A percentile compares a stretch with the other conserved stretches of the same genome.
Conservation (phyloP, 2,113 vertebrate genomes). For the Neogobius melanostomus region DNA sequence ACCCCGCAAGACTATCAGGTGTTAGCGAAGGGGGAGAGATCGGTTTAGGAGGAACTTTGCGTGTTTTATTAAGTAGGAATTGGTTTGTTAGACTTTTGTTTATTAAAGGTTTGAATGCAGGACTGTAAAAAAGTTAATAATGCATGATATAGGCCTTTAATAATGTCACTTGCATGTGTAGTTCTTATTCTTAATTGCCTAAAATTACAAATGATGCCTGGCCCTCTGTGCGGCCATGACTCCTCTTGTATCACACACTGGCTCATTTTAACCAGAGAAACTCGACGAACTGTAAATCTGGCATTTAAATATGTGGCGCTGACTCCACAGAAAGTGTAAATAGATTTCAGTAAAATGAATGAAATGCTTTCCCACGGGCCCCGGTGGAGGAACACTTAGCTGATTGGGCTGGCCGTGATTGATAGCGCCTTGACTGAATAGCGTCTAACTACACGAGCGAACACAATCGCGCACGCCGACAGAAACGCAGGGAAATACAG, state of each 20-base stretch:
- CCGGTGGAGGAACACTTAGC: constrained; percentile 48
- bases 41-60: background rate
- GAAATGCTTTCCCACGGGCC: constrained; percentile 36
- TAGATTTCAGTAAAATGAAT: constrained; percentile 37
- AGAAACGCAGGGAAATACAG: constrained; percentile 31
- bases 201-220: background rate
- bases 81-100: too few species aligned
- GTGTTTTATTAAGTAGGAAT: background rate
- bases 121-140: too few species aligned
- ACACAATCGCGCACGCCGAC: constrained; percentile 15
- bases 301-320: constrained; percentile 38
- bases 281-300: constrained; percentile 29
- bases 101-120: too few species aligned
- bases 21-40: background rate
- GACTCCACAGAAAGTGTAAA: constrained; percentile 32
- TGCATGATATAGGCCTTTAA: background rate
- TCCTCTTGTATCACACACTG: constrained; percentile 9
- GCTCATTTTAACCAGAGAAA: constrained; percentile 10
- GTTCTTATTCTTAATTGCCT: background rate
- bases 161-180: constrained; percentile 3
- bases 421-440: constrained; percentile 56
- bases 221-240: background rate
- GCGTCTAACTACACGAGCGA: constrained; percentile 22
- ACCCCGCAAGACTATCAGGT: background rate
- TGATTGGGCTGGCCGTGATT: constrained; percentile 63